phyloP scores from a whole-genome alignment of 2,113 vertebrate species.

The Festucalex cinctus region DNA sequence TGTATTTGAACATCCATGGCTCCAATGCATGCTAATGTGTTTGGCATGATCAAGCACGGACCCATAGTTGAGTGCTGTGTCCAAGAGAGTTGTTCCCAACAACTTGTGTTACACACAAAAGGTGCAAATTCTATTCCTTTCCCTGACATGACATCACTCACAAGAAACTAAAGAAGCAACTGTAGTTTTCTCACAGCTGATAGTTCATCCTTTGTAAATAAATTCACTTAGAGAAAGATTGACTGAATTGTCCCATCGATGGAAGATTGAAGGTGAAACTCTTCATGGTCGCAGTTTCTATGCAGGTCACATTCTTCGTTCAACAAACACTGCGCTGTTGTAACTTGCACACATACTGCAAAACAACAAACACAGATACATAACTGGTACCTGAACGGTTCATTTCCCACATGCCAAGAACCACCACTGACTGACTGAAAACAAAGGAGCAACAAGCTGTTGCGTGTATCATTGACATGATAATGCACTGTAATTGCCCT shows the following conservation, averaged over 20 bases:
- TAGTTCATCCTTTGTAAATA: background rate
- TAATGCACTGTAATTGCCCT: background rate
- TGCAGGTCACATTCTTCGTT: background rate
- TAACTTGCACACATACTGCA: too few species aligned
- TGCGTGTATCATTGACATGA: too few species aligned
- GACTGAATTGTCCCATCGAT: background rate
- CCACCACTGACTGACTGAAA: too few species aligned
- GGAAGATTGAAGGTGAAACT: background rate
- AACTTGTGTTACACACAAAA: too few species aligned
- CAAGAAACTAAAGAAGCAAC: background rate
- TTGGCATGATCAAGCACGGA: background rate
- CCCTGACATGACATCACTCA: background rate
- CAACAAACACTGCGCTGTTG: background rate
- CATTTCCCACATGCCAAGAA: too few species aligned
- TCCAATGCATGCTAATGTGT: conserved; percentile 9
- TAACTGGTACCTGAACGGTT: too few species aligned
- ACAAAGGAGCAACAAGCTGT: too few species aligned
- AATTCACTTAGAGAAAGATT: background rate
- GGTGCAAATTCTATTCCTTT: background rate
- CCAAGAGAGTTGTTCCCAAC: background rate
- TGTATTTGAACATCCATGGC: conserved; percentile 5
- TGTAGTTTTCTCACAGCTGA: background rate
- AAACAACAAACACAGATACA: too few species aligned
- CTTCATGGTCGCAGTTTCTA: background rate
- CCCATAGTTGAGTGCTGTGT: background rate